Evolutionary conservation across 1,140 invertebrate genomes (phyloP).

Genomic region (Formica selysi): DNA sequence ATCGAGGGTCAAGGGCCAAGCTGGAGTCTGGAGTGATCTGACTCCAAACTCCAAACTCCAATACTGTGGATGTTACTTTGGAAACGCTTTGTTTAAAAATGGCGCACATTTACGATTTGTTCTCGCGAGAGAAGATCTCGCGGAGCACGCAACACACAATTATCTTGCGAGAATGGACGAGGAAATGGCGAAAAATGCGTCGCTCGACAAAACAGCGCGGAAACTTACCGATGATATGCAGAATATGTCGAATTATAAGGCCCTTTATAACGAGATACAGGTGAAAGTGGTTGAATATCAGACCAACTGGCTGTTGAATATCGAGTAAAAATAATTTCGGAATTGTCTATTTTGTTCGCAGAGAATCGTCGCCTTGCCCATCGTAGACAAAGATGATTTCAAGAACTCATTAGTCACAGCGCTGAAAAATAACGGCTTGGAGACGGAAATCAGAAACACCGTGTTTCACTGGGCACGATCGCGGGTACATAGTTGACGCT

Average conservation of each 20-base stretch:
- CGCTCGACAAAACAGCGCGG: conserved; percentile 88
- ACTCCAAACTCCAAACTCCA: not conserved
- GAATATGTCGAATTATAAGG: conserved; percentile 88
- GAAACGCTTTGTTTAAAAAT: conserved; percentile 83
- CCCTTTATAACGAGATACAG: conserved; percentile 89
- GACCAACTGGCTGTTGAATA: not conserved
- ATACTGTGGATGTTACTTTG: not conserved
- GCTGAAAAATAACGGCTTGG: conserved; percentile 91
- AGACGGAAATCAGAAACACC: conserved; percentile 93
- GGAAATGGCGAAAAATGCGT: conserved; percentile 86
- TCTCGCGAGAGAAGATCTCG: not conserved
- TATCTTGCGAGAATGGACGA: conserved; percentile 80
- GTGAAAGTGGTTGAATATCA: conserved; percentile 75
- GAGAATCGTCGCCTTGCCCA: conserved; percentile 91
- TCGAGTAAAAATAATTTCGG: conserved; percentile 16
- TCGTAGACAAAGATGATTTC: conserved; percentile 92
- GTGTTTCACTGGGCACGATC: conserved; percentile 93
- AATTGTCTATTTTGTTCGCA: conserved; percentile 78
- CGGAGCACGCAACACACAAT: too few species aligned
- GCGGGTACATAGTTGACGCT: conserved; percentile 79
- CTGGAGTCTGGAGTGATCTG: not conserved
- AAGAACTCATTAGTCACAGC: conserved; percentile 91
- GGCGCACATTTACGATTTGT: conserved; percentile 72
- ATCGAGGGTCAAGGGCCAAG: not conserved
- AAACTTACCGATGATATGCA: conserved; percentile 89